These are phyloP conservation scores for Drosophila anomalata DNA, from an alignment of 2,888 invertebrate genomes.

Conservation along the genomic window DNA sequence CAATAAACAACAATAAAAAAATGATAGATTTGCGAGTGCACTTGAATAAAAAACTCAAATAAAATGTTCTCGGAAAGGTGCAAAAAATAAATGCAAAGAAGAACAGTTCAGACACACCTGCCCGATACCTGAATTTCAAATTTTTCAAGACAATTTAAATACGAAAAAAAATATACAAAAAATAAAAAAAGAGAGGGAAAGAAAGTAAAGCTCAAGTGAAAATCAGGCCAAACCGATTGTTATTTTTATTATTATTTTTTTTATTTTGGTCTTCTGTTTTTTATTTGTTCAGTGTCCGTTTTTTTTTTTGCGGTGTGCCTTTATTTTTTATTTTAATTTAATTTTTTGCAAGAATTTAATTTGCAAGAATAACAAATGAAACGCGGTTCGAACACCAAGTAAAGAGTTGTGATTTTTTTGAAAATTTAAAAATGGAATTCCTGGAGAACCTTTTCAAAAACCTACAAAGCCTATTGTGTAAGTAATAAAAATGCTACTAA, in stretches of 20 bases:
- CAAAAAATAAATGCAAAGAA: slow-evolving; percentile 34
- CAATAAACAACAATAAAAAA: background rate
- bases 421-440: slow-evolving; percentile 70
- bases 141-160: slow-evolving; percentile 22
- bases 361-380: slow-evolving; percentile 36
- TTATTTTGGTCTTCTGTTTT: slow-evolving; percentile 4
- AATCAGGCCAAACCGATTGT: slow-evolving; percentile 64
- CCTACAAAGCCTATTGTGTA: slow-evolving; percentile 76
- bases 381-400: slow-evolving; percentile 11
- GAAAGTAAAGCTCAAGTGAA: slow-evolving; percentile 64
- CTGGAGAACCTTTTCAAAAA: slow-evolving; percentile 67
- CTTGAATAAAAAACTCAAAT: slow-evolving; percentile 32
- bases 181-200: slow-evolving; percentile 47
- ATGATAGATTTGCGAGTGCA: slow-evolving; percentile 4
- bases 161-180: slow-evolving; percentile 32
- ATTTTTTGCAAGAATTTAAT: background rate
- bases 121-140: slow-evolving; percentile 12
- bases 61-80: slow-evolving; percentile 25
- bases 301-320: background rate
- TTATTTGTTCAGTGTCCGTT: slow-evolving; percentile 6
- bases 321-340: background rate
- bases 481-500: slow-evolving; percentile 46
- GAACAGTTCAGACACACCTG: slow-evolving; percentile 15
- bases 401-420: no score
- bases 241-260: background rate